Base-by-base conservation (phyloP, 2,797 vertebrate genomes). In the Nannoperca australis region DNA sequence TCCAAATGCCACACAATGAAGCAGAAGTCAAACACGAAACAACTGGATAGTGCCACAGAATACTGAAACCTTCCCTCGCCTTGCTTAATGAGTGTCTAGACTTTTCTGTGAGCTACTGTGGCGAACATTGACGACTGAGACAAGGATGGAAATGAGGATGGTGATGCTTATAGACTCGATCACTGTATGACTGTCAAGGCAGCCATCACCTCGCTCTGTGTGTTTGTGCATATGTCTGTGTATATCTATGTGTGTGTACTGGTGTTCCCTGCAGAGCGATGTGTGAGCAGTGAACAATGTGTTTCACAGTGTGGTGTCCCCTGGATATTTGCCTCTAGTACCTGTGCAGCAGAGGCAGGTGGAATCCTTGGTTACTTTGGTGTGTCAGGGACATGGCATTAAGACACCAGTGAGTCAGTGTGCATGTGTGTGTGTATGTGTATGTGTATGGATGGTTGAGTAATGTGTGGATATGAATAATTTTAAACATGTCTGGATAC, bases 201-300 rank as follows among this genome's bases (percentile, higher is more conserved):
- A 83, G 74, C 70, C 80, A 47, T 83, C 77, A 54, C 44, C 59
- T 64, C 17, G 51, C 70, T 65, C 24, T 38, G 14, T 62, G 20
- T 82, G 18, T 54, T 36, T 55, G 14, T 30, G 53, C 30, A 12
- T 22, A 0, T 30, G 49, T 51, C 45, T 65, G 22, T 24, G 6
- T 27, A 2, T 15, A 2, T 64, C n/a, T 53, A 5, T 53, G 63
- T 68, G 66, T 67, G 42, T 51, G 40, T 53, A 10, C 18, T 0
- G 0, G 54, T 51, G 80, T 67, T 81, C 78, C 74, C 87, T 79
- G 73, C 70, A 73, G 84, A 24, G 45, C 65, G 70, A 51, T 53
- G 75, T 85, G 79, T 81, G 85, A 85, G 79, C 65, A 83, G 86
- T 88, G 90, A 91, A 89, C 90, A 90, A 90, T 87, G 83, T 65